Evolutionary conservation across 2,797 vertebrate species (phyloP), one percentile per base, ranked within the genome.

Genomic region (Rhinatrema bivittatum): DNA sequence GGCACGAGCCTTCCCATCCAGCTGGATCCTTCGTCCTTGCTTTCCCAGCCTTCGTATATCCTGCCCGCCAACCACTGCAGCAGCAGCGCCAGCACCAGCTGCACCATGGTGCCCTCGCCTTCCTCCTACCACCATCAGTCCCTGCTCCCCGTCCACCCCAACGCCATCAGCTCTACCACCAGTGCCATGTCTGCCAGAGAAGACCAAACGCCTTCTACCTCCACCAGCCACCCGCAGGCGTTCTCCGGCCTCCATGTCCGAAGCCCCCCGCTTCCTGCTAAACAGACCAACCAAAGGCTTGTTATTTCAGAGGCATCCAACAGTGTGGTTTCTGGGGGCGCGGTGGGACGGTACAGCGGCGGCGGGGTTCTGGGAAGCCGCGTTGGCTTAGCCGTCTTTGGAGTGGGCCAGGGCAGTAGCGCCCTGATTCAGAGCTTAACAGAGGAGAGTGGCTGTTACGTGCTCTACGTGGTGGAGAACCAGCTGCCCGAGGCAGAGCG

Each of bases 401-500:
- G 54, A 0, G 1, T 20, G 0, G 43, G 31, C 16, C 38, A 60
- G 0, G 4, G 16, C 5, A 45, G 43, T 7, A 38, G 39, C 25
- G 43, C 67, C 16, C 28, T 67, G 32, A 35, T 70, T 6, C 66
- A 34, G 5, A 66, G 44, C 38, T 36, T 74, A 27, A 2, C 32
- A 28, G 54, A 64, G 34, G 61, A 70, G 1, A 14, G 8, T 2
- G 6, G 50, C 19, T 71, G 52, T 39, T 40, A 17, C 25, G 41
- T 77, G 36, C 54, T 74, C 5, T 72, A 73, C 2, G 4, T 64
- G 2, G 53, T 73, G 39, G 67, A 70, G 29, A 55, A 76, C 10
- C 33, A 15, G 33, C 50, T 32, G 3, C 43, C 46, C 33, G 60
- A 66, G 26, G 25, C 60, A 46, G 42, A 70, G 5, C 3, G 24